Conservation (phyloP, 2,888 invertebrate genomes). For the Myopa testacea region DNA sequence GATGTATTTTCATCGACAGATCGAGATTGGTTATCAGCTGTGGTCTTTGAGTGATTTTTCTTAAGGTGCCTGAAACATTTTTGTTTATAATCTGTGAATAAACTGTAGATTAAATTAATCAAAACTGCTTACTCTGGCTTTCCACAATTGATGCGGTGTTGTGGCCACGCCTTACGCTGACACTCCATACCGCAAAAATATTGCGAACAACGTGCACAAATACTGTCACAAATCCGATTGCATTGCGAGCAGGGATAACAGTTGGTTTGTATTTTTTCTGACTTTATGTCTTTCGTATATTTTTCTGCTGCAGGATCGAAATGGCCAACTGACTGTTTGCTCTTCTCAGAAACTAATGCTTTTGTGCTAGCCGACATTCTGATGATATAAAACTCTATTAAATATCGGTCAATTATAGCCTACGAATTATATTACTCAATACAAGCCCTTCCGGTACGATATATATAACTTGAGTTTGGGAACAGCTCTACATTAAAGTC, state of each 20-base stretch:
- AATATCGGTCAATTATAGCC: background rate
- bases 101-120: background rate
- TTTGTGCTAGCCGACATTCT: slow-evolving; percentile 51
- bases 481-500: slow-evolving; percentile 24
- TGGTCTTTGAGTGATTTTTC: background rate
- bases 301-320: slow-evolving; percentile 39
- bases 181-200: slow-evolving; percentile 60
- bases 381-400: background rate
- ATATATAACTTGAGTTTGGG: slow-evolving; percentile 48
- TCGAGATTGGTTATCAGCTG: background rate
- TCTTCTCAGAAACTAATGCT: slow-evolving; percentile 49
- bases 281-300: slow-evolving; percentile 32
- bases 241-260: slow-evolving; percentile 49
- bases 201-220: slow-evolving; percentile 54
- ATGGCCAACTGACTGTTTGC: slow-evolving; percentile 46
- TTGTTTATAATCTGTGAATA: background rate
- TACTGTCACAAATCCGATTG: slow-evolving; percentile 47
- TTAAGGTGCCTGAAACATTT: slow-evolving; percentile 15
- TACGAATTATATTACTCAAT: slow-evolving; percentile 47
- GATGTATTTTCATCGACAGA: background rate
- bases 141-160: slow-evolving; percentile 55
- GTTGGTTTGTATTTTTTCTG: background rate
- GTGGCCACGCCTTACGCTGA: slow-evolving; percentile 55
- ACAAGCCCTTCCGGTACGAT: slow-evolving; percentile 55
- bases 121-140: slow-evolving; percentile 52